phyloP scores from a whole-genome alignment of 2,888 invertebrate genomes.

The Quadroppia sp. region DNA sequence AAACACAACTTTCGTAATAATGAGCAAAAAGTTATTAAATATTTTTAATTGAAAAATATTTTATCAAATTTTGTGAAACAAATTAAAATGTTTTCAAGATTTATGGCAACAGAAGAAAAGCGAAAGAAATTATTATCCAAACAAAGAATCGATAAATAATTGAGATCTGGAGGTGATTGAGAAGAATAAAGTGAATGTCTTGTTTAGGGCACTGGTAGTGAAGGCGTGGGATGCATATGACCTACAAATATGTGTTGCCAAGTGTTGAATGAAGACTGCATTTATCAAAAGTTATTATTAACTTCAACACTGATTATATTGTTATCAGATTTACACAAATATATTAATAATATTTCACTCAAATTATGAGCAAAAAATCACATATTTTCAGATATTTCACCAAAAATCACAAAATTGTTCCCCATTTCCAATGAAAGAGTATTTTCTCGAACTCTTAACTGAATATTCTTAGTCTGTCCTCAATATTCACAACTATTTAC shows the following conservation, averaged over 20 bases:
- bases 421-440: background rate
- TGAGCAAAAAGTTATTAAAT: background rate
- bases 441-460: too few species aligned
- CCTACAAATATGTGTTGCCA: constrained; percentile 1
- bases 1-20: background rate
- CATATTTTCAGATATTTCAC: background rate
- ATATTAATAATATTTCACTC: background rate
- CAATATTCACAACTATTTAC: background rate
- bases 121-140: background rate
- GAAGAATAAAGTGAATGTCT: background rate
- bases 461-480: background rate
- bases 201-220: background rate
- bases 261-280: background rate
- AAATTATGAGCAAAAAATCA: background rate
- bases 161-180: background rate
- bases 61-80: background rate
- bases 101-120: background rate
- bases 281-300: background rate
- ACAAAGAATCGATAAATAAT: background rate
- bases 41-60: background rate
- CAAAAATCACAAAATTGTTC: background rate
- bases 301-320: background rate
- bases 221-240: background rate
- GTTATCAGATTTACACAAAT: background rate
- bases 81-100: background rate